Conservation (phyloP, 2,888 invertebrate species). For the Sericinus montela region DNA sequence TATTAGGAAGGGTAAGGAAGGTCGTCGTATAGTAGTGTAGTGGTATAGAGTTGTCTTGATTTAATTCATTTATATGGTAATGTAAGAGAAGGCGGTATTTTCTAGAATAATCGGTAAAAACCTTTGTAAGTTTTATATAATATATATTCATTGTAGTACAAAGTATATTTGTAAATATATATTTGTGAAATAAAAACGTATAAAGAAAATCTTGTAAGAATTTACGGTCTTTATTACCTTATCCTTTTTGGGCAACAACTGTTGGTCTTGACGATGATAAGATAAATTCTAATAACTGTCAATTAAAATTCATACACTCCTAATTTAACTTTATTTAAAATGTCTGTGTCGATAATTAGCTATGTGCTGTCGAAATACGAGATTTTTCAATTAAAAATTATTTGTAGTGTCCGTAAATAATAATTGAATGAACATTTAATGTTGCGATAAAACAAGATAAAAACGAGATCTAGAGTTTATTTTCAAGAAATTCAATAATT, state of each 20-base stretch:
- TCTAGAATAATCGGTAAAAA: slow-evolving; percentile 55
- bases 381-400: too few species aligned
- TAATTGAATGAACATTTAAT: too few species aligned
- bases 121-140: too few species aligned
- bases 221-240: neutral
- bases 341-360: too few species aligned
- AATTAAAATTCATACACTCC: neutral
- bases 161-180: slow-evolving; percentile 32
- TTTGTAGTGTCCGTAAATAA: too few species aligned
- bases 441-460: too few species aligned
- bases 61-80: slow-evolving; percentile 76
- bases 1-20: slow-evolving; percentile 29
- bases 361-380: too few species aligned
- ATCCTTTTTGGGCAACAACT: slow-evolving; percentile 4
- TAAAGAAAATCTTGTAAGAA: neutral
- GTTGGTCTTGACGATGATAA: neutral
- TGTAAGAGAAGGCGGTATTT: slow-evolving; percentile 55
- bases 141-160: slow-evolving; percentile 5
- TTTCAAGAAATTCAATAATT: too few species aligned
- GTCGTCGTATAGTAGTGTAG: slow-evolving; percentile 40
- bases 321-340: neutral
- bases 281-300: neutral
- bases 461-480: too few species aligned
- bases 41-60: slow-evolving; percentile 71
- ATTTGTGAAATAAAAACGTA: slow-evolving; percentile 17